Conservation (phyloP, 2,113 vertebrate species). For the Cyprinus carpio region DNA sequence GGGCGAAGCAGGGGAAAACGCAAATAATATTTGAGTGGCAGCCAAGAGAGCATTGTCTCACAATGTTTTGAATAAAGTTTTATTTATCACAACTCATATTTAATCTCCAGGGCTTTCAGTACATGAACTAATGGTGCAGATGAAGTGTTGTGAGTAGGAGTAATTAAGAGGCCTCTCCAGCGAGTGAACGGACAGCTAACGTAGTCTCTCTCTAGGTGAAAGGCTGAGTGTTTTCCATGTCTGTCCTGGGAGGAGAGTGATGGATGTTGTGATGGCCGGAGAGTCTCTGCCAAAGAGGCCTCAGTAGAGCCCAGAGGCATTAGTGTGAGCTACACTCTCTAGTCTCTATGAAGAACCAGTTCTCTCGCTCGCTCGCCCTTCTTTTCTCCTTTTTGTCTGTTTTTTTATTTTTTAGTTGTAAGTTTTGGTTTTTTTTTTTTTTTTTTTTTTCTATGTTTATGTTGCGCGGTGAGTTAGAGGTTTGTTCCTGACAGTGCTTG, state of each 20-base stretch:
- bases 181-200: conserved; percentile 25
- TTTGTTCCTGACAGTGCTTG: conserved; percentile 29
- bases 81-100: conserved; percentile 53
- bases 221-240: conserved; percentile 48
- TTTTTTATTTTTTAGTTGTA: neutral
- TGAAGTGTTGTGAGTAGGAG: conserved; percentile 52
- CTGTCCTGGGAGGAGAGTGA: conserved; percentile 57
- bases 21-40: conserved; percentile 45
- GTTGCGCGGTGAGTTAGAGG: neutral
- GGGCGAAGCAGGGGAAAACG: neutral
- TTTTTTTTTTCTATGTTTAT: neutral
- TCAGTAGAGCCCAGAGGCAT: conserved; percentile 47
- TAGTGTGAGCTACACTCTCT: conserved; percentile 34
- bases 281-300: conserved; percentile 57
- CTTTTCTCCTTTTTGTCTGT: neutral
- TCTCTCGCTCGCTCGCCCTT: conserved; percentile 4
- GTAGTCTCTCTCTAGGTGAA: conserved; percentile 42
- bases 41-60: conserved; percentile 42
- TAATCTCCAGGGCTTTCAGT: conserved; percentile 40
- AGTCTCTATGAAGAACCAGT: conserved; percentile 25
- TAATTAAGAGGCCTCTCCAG: conserved; percentile 51
- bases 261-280: conserved; percentile 58
- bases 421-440: neutral
- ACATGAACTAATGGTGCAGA: conserved; percentile 49
- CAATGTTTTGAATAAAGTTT: conserved; percentile 44